Conservation (phyloP, 2,797 vertebrate genomes). For the Sebastolobus altivelis region DNA sequence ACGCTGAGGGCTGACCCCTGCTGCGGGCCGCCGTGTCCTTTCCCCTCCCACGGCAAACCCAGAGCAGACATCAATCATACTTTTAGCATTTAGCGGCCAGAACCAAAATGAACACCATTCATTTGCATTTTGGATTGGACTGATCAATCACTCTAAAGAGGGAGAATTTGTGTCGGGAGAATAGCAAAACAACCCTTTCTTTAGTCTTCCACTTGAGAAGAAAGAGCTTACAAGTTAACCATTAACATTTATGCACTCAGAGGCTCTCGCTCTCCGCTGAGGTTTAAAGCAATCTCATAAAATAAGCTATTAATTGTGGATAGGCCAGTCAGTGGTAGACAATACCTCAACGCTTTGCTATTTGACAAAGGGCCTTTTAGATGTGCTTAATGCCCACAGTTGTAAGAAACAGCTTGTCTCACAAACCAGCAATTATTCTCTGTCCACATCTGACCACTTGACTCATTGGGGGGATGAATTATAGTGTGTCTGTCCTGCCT, state of each 20-base stretch:
- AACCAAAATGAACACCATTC: constrained; percentile 25
- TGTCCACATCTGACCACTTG: constrained; percentile 41
- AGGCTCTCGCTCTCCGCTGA: not conserved
- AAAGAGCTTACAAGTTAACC: constrained; percentile 24
- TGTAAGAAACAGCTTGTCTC: constrained; percentile 32
- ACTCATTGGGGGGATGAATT: constrained; percentile 43
- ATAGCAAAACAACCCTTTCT: constrained; percentile 14
- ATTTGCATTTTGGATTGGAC: constrained; percentile 49
- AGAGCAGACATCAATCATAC: constrained; percentile 43
- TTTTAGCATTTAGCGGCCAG: constrained; percentile 14
- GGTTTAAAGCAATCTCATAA: constrained; percentile 48
- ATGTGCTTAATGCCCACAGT: constrained; percentile 40
- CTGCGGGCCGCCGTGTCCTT: constrained; percentile 45
- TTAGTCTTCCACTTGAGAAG: constrained; percentile 8
- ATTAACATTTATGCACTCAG: constrained; percentile 47
- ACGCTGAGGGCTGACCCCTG: constrained; percentile 50
- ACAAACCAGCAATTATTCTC: constrained; percentile 50
- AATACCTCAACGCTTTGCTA: constrained; percentile 38
- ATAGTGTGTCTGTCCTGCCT: constrained; percentile 37
- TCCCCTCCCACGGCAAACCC: constrained; percentile 6
- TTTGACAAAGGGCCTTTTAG: constrained; percentile 46
- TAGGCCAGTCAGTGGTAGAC: constrained; percentile 21
- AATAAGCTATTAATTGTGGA: constrained; percentile 55
- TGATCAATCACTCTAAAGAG: constrained; percentile 36
- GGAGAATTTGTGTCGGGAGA: not conserved